Evolutionary conservation across 2,797 vertebrate species (phyloP).

Genomic region (Sebastes dallii): DNA sequence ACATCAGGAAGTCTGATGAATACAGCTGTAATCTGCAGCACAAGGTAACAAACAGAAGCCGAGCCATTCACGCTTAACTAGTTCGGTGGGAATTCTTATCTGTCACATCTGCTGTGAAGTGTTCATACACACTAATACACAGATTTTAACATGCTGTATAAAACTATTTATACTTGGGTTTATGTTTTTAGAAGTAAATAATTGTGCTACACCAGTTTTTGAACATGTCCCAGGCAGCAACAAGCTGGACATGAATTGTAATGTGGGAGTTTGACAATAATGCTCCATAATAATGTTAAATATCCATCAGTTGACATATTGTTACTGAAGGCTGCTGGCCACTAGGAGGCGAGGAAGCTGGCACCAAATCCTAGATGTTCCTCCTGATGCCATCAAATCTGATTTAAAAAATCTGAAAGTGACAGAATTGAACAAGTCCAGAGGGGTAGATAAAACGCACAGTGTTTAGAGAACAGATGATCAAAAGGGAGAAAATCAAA

Average conservation of each 20-base stretch:
- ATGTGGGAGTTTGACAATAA: neutral
- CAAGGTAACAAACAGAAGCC: slow-evolving; percentile 76
- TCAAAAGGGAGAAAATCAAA: slow-evolving; percentile 3
- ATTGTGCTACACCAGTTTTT: neutral
- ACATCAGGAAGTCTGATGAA: slow-evolving; percentile 83
- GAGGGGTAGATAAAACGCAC: neutral
- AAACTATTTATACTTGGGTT: neutral
- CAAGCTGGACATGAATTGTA: neutral
- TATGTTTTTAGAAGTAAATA: neutral
- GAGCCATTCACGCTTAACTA: neutral
- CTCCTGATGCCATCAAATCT: neutral
- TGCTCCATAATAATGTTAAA: neutral
- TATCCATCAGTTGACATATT: neutral
- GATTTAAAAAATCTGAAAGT: neutral
- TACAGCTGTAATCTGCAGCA: slow-evolving; percentile 82
- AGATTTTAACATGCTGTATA: neutral
- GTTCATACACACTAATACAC: neutral
- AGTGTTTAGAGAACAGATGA: neutral
- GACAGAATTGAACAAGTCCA: neutral
- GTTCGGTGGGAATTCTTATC: neutral
- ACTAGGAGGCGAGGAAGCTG: neutral
- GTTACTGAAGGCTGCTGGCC: neutral
- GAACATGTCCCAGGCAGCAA: neutral
- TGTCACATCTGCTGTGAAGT: neutral
- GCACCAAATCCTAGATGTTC: slow-evolving; percentile 1